Conservation (phyloP, 2,888 invertebrate genomes). For the Subacronicta megacephala region DNA sequence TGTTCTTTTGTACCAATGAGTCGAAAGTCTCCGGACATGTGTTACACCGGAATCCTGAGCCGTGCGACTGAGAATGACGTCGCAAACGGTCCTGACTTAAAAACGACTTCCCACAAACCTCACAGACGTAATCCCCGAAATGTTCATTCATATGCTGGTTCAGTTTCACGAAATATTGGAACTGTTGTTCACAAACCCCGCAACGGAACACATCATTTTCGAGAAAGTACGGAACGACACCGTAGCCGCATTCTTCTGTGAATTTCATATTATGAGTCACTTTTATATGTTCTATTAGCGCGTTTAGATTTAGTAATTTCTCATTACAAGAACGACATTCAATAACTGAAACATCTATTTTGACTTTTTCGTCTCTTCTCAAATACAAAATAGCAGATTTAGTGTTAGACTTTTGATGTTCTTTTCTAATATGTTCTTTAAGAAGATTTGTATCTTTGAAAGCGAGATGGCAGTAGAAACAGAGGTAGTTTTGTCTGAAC, state of each 20-base stretch:
- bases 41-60: conserved; percentile 72
- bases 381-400: conserved; percentile 77
- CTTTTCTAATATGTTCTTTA: conserved; percentile 76
- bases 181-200: conserved; percentile 72
- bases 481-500: conserved; percentile 82
- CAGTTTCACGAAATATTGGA: conserved; percentile 79
- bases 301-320: conserved; percentile 58
- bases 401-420: conserved; percentile 71
- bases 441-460: conserved; percentile 72
- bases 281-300: conserved; percentile 71
- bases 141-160: conserved; percentile 86
- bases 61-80: conserved; percentile 75
- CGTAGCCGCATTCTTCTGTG: conserved; percentile 68
- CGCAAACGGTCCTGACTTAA: conserved; percentile 76
- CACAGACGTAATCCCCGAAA: conserved; percentile 79
- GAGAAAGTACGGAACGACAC: conserved; percentile 78
- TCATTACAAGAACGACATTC: conserved; percentile 69
- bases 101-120: conserved; percentile 81
- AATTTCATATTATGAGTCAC: conserved; percentile 65
- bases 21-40: conserved; percentile 72
- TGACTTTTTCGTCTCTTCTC: conserved; percentile 80
- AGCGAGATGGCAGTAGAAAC: conserved; percentile 80
- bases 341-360: conserved; percentile 75
- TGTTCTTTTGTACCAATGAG: conserved; percentile 69
- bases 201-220: conserved; percentile 68